Evolutionary conservation across 2,113 vertebrate species (phyloP), one percentile per base, ranked within the genome.

Genomic region (Paramormyrops kingsleyae): DNA sequence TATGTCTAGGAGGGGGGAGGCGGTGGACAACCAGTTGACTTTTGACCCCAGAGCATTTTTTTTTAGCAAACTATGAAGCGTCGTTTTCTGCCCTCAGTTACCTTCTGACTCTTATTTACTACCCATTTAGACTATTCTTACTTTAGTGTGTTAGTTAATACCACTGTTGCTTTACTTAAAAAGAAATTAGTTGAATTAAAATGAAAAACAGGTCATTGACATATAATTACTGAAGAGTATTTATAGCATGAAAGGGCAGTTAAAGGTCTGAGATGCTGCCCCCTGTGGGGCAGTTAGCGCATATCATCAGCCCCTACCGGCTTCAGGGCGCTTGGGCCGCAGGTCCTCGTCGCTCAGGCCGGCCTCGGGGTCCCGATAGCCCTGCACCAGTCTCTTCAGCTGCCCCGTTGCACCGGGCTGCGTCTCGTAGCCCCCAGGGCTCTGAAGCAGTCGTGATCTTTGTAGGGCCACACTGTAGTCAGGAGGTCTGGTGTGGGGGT

Each of bases 391-490:
- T 93, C 91, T 96, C 95, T 95, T 97, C 83, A 95, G 94, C 89
- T 97, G 95, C 4, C 95, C 94, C 94, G 94, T 94, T 92, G 95
- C 90, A 88, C 93, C 92, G 0, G 94, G 90, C 88, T 94, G 46
- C 94, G 93, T 91, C 74, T 90, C 95, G 42, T 24, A 39, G 15
- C 17, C 39, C 96, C 92, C 94, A 21, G 87, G 97, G 95, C 94
- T 95, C 92, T 95, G 94, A 91, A 98, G 94, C 95, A 99, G 97
- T 94, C 97, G 98, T 95, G 97, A 99, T 95, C 98, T 98, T 96
- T 98, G 98, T 94, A 99, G 94, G 89, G 98, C 98, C 96, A 99
- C 97, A 90, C 96, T 99, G 96, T 99, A 99, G 92, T 99, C 98
- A 1, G 98, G 98, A 91, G 98, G 98, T 93, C 96, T 97, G 92